Evolutionary conservation across 2,888 invertebrate genomes (phyloP).

Genomic region (Drosophila nigritarsus): DNA sequence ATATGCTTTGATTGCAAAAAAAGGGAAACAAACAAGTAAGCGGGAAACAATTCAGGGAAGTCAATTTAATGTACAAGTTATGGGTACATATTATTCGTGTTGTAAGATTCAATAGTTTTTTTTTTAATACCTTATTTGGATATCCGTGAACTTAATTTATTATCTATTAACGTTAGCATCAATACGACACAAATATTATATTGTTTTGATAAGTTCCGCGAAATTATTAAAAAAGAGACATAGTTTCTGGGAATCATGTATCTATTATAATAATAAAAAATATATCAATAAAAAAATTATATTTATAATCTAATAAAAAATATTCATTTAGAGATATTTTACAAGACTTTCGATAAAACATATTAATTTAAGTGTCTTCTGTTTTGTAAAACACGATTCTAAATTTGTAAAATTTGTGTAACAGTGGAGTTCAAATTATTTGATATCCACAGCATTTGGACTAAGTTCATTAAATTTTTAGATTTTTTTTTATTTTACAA

Average conservation of each 20-base stretch:
- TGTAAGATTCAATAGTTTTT: neutral
- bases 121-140: neutral
- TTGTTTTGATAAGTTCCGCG: neutral
- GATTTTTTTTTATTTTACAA: neutral
- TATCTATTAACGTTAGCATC: neutral
- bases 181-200: neutral
- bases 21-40: neutral
- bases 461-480: neutral
- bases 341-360: neutral
- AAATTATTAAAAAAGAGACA: neutral
- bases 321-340: neutral
- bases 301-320: neutral
- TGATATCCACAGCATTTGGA: neutral
- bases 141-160: neutral
- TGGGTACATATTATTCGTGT: neutral
- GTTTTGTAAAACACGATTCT: neutral
- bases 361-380: neutral
- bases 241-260: neutral
- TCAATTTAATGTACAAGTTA: neutral
- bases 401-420: neutral
- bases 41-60: neutral
- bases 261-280: neutral
- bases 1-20: neutral
- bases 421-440: neutral
- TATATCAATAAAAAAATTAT: neutral